These are phyloP conservation scores for Archips xylosteana DNA, from an alignment of 2,888 invertebrate species.

Conservation along the genomic window DNA sequence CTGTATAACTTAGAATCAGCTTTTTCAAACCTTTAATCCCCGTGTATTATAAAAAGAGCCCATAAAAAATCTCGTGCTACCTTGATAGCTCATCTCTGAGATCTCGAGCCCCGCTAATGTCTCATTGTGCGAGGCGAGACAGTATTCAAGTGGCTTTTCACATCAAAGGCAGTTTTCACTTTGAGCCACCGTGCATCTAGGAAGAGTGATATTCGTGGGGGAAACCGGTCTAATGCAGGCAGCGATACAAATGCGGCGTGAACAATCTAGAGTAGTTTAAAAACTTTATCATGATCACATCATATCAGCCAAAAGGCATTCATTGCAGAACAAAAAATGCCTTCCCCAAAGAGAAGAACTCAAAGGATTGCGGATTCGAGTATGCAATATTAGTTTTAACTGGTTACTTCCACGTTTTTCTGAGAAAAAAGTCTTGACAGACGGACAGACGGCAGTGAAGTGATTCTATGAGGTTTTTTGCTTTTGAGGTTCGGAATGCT, in stretches of 20 bases:
- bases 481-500: no score
- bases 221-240: slow-evolving; percentile 14
- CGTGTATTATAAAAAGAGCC: neutral
- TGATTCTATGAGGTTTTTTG: no score
- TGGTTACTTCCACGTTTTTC: no score
- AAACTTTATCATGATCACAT: no score
- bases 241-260: slow-evolving; percentile 18
- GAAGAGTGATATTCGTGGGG: slow-evolving; percentile 37
- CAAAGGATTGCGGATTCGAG: no score
- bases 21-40: neutral
- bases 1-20: neutral
- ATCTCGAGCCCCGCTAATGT: slow-evolving; percentile 39
- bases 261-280: neutral
- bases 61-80: slow-evolving; percentile 22
- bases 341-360: no score
- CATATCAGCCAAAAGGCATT: no score
- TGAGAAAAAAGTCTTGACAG: no score
- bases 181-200: slow-evolving; percentile 38
- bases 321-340: no score
- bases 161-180: slow-evolving; percentile 42
- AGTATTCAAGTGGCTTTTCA: slow-evolving; percentile 43
- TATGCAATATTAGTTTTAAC: no score
- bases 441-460: no score
- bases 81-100: slow-evolving; percentile 39
- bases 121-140: slow-evolving; percentile 43